These are phyloP conservation scores for Cinclus mexicanus DNA, from an alignment of 2,113 vertebrate genomes.

Conservation along the genomic window DNA sequence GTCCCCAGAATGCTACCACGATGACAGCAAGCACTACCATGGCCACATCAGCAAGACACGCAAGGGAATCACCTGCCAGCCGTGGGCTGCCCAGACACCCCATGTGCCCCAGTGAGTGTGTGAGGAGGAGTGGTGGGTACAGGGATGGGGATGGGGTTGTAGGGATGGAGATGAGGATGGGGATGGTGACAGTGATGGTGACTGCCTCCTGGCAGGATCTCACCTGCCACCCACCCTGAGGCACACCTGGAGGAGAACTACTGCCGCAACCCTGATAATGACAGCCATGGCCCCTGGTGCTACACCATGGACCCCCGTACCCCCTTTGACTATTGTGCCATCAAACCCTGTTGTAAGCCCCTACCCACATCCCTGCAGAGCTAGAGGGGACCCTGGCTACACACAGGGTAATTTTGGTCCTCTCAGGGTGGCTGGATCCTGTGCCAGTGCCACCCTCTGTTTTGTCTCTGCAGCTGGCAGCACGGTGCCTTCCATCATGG, in stretches of 20 bases:
- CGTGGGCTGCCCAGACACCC: constrained; percentile 83
- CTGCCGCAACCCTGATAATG: constrained; percentile 91
- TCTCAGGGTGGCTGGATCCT: neutral
- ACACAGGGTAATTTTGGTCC: neutral
- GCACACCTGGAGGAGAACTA: constrained; percentile 88
- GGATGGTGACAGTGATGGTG: neutral
- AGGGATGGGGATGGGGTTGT: neutral
- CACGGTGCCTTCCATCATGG: constrained; percentile 39
- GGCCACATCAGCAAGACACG: constrained; percentile 89
- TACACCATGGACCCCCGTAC: constrained; percentile 90
- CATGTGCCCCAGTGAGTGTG: constrained; percentile 84
- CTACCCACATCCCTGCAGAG: neutral
- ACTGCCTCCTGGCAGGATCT: constrained; percentile 74
- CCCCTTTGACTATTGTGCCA: constrained; percentile 94
- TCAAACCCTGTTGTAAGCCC: constrained; percentile 81
- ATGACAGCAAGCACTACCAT: constrained; percentile 83
- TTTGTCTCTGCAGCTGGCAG: constrained; percentile 48
- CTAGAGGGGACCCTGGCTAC: neutral
- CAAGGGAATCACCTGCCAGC: constrained; percentile 92
- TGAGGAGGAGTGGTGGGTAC: accelerated
- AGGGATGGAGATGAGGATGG: neutral
- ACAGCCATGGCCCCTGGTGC: constrained; percentile 95
- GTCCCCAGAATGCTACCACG: constrained; percentile 85
- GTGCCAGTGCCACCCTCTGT: neutral
- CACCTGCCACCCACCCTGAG: constrained; percentile 76